Percentiles rank a stretch among this genome's conserved stretches.
Conservation (phyloP, 2,113 vertebrate genomes). For the Otus sunia region DNA sequence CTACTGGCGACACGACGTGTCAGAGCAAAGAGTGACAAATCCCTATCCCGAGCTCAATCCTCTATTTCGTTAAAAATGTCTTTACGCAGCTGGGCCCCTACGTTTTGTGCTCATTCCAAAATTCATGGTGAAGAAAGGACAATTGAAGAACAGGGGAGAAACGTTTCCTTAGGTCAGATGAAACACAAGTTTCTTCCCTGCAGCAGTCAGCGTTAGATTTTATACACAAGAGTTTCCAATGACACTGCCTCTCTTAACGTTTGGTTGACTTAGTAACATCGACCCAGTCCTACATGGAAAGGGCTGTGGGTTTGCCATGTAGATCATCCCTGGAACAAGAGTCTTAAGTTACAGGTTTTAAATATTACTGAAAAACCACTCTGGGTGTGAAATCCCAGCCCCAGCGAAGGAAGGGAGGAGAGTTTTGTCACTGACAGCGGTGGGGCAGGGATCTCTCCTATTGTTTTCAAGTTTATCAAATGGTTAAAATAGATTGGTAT, state of each 20-base stretch:
- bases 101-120: not conserved
- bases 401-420: not conserved
- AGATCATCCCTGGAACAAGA: not conserved
- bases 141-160: not conserved
- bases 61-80: not conserved
- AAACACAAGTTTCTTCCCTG: not conserved
- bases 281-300: not conserved
- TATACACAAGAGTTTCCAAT: not conserved
- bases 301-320: not conserved
- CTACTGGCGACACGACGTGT: not conserved
- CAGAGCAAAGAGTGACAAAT: not conserved
- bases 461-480: slow-evolving; percentile 15
- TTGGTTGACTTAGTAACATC: not conserved
- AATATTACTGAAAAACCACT: not conserved
- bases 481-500: not conserved
- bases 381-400: not conserved
- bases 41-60: not conserved
- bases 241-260: not conserved
- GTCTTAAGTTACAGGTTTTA: not conserved
- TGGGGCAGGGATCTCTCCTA: not conserved
- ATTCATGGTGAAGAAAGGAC: not conserved
- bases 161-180: not conserved
- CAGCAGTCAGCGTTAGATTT: not conserved
- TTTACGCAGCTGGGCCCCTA: not conserved
- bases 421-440: not conserved